Percentiles rank a stretch among this genome's conserved stretches.
Conservation (phyloP, 2,113 vertebrate species). For the Lophotis ruficrista region DNA sequence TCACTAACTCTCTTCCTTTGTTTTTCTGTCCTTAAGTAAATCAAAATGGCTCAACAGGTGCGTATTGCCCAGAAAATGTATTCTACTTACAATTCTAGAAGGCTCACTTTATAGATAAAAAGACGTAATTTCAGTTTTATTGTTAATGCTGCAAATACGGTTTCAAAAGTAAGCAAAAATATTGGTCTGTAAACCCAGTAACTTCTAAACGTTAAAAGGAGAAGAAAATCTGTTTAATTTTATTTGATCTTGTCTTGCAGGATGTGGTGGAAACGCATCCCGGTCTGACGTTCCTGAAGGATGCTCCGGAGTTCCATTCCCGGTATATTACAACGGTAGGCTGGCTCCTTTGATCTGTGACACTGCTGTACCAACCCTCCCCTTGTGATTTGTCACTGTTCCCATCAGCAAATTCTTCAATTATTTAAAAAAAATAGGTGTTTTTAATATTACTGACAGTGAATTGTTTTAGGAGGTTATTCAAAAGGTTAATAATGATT, state of each 20-base stretch:
- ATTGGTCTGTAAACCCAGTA: background rate
- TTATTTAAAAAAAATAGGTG: background rate
- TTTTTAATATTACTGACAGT: background rate
- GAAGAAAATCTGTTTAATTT: background rate
- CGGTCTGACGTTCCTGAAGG: conserved; percentile 96
- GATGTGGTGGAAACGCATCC: conserved; percentile 97
- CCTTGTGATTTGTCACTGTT: background rate
- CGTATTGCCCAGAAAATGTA: conserved; percentile 24
- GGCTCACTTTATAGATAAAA: background rate
- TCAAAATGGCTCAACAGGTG: conserved; percentile 61
- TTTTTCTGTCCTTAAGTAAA: conserved; percentile 67
- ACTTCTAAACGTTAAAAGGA: background rate
- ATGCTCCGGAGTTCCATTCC: conserved; percentile 98
- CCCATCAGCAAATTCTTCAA: background rate
- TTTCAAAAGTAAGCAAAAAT: background rate
- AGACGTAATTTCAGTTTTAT: background rate
- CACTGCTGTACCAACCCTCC: background rate
- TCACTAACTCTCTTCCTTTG: conserved; percentile 63
- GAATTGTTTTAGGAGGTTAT: background rate
- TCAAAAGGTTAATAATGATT: background rate
- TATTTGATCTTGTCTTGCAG: conserved; percentile 72
- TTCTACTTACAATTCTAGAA: background rate
- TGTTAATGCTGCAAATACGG: conserved; percentile 3
- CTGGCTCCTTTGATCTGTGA: background rate
- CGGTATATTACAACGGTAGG: conserved; percentile 97